A percentile compares a stretch with the other conserved stretches of the same genome.
These are phyloP conservation scores for Teleiodes luculella DNA, from an alignment of 2,888 invertebrate species.

Conservation along the genomic window DNA sequence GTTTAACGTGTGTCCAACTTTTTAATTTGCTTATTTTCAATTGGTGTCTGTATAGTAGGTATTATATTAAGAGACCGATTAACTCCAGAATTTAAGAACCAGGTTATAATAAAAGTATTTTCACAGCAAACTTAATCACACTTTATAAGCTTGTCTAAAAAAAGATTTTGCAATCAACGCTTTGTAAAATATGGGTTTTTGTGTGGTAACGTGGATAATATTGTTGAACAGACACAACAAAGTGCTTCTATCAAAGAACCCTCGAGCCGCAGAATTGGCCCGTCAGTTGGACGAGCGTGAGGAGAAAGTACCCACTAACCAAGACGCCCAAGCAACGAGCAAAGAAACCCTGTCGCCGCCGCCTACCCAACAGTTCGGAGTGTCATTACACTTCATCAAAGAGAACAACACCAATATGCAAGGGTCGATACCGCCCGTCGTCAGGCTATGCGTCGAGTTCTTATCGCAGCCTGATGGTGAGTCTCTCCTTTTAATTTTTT, in stretches of 20 bases:
- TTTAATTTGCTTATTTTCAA: too few species aligned
- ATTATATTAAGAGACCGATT: too few species aligned
- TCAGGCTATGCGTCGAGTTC: slow-evolving; percentile 93
- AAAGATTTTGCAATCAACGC: too few species aligned
- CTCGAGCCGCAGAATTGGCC: slow-evolving; percentile 57
- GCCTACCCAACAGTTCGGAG: slow-evolving; percentile 96
- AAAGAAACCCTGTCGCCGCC: slow-evolving; percentile 42
- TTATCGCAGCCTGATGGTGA: slow-evolving; percentile 92
- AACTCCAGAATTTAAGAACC: too few species aligned
- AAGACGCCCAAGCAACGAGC: slow-evolving; percentile 8
- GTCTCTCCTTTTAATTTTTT: slow-evolving; percentile 24
- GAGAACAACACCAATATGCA: slow-evolving; percentile 87
- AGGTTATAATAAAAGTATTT: too few species aligned
- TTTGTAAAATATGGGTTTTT: too few species aligned
- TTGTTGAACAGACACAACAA: slow-evolving; percentile 83
- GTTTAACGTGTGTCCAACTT: too few species aligned
- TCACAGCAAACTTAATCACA: too few species aligned
- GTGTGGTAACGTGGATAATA: background rate
- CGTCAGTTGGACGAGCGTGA: slow-evolving; percentile 21
- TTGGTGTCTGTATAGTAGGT: too few species aligned
- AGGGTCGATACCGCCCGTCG: slow-evolving; percentile 93
- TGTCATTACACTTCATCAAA: slow-evolving; percentile 93
- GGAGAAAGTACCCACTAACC: slow-evolving; percentile 22
- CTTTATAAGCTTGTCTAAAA: too few species aligned
- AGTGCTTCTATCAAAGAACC: slow-evolving; percentile 80